phyloP scores from a whole-genome alignment of 35 echinoderm and acorn worm species.

The Ophiothrix spiculata region DNA sequence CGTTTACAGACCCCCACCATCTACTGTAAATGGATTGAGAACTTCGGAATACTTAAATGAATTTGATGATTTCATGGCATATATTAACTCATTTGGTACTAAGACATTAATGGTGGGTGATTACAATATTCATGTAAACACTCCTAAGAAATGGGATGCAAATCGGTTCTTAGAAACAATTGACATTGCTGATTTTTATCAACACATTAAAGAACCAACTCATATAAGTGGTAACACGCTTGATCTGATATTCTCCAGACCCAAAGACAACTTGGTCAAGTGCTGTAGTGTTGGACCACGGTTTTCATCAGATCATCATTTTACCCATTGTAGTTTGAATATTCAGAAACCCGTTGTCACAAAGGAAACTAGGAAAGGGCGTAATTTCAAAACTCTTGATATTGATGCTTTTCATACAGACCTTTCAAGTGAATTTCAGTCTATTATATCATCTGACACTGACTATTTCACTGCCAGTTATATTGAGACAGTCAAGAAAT shows the following conservation, averaged over 20 bases:
- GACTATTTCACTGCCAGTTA: not conserved
- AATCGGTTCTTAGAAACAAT: conserved; percentile 26
- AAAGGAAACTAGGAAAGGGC: not conserved
- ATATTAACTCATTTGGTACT: not conserved
- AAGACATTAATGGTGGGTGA: conserved; percentile 53
- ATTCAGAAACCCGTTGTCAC: not conserved
- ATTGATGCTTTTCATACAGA: not conserved
- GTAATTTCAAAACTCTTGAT: conserved; percentile 10
- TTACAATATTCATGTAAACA: conserved; percentile 65
- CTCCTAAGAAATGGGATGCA: conserved; percentile 28
- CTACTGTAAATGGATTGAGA: conserved; percentile 13
- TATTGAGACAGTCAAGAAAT: not conserved
- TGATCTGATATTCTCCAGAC: conserved; percentile 30
- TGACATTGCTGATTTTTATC: not conserved
- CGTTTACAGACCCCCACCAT: conserved; percentile 56
- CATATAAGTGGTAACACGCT: conserved; percentile 37
- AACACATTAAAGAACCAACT: conserved; percentile 49
- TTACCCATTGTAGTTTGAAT: conserved; percentile 12
- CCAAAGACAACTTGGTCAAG: not conserved
- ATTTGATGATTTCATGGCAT: conserved; percentile 34
- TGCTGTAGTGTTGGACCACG: not conserved
- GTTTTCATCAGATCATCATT: conserved; percentile 6
- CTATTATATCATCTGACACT: not conserved
- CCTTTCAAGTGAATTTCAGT: not conserved
- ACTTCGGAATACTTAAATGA: conserved; percentile 36